Evolutionary conservation across 2,113 vertebrate genomes (phyloP), one percentile per base, ranked within the genome.

Genomic region (Nothoprocta perdicaria): DNA sequence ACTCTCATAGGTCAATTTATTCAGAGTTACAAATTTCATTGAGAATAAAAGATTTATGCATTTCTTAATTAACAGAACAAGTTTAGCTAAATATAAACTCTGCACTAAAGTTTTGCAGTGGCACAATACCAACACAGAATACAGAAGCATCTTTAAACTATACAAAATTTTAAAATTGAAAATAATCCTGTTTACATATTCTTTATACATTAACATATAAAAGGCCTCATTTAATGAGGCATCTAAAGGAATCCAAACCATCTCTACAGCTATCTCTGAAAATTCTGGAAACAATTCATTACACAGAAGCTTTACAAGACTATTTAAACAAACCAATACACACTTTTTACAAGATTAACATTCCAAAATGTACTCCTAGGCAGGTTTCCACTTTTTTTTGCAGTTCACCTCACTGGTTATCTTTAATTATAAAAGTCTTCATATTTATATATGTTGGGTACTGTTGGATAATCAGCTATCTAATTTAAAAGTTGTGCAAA

Each of bases 121-220:
- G 95, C 96, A 97, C 97, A 94, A 95, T 96, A 97, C 95, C 96
- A 96, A 97, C 97, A 97, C 96, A 96, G 97, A 97, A 97, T 97
- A 97, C 95, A 91, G 97, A 97, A 97, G 97, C 97, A 95, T 97
- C 96, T 97, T 98, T 95, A 97, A 98, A 97, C 97, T 97, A 97
- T 98, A 98, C 97, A 98, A 98, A 98, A 97, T 96, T 97, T 97
- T 95, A 90, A 97, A 97, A 97, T 97, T 93, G 97, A 98, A 97
- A 98, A 97, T 97, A 97, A 98, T 97, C 96, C 96, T 95, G 93
- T 97, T 97, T 98, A 96, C 93, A 95, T 97, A 97, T 97, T 97
- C 96, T 97, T 98, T 97, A 93, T 98, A 98, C 97, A 98, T 96
- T 96, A 98, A 97, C 97, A 98, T 98, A 98, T 94, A 98, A 98